Evolutionary conservation across 2,113 vertebrate species (phyloP).

Genomic region (Lethenteron reissneri): DNA sequence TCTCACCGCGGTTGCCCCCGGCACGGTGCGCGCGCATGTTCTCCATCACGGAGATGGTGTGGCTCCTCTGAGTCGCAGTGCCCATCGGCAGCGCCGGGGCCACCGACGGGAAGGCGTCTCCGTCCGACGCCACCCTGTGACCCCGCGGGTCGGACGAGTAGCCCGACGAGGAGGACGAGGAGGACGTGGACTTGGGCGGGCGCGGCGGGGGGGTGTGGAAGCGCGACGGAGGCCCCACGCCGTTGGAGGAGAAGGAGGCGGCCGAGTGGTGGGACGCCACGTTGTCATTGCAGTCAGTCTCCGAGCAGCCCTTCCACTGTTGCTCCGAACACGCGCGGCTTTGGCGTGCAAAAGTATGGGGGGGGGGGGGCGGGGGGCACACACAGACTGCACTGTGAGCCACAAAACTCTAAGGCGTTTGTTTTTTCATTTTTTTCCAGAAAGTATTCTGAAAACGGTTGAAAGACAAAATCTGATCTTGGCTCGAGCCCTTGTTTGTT

Average conservation of each 20-base stretch:
- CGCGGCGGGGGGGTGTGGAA: background rate
- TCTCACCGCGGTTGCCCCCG: conserved; percentile 47
- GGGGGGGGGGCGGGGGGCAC: too few species aligned
- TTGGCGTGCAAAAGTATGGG: too few species aligned
- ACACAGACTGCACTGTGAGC: too few species aligned
- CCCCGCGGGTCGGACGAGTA: background rate
- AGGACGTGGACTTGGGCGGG: background rate
- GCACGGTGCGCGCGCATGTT: conserved; percentile 27
- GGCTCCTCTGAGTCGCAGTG: background rate
- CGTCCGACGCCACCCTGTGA: background rate
- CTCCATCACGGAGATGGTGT: conserved; percentile 2
- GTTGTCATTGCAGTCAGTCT: conserved; percentile 94
- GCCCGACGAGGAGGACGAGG: background rate
- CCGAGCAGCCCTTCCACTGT: conserved; percentile 27
- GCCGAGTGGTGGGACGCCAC: conserved; percentile 52
- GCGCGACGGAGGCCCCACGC: too few species aligned
- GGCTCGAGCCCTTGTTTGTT: too few species aligned
- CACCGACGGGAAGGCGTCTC: background rate
- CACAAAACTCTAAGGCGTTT: too few species aligned
- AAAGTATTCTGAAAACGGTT: too few species aligned
- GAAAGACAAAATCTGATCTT: too few species aligned
- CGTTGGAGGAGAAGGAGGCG: conserved; percentile 20
- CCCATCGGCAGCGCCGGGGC: background rate
- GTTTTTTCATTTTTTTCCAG: too few species aligned
- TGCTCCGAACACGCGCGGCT: too few species aligned